Percentiles rank a stretch among this genome's conserved stretches.
These are phyloP conservation scores for Ctenopoma multispine DNA, from an alignment of 2,797 vertebrate species.

Conservation along the genomic window DNA sequence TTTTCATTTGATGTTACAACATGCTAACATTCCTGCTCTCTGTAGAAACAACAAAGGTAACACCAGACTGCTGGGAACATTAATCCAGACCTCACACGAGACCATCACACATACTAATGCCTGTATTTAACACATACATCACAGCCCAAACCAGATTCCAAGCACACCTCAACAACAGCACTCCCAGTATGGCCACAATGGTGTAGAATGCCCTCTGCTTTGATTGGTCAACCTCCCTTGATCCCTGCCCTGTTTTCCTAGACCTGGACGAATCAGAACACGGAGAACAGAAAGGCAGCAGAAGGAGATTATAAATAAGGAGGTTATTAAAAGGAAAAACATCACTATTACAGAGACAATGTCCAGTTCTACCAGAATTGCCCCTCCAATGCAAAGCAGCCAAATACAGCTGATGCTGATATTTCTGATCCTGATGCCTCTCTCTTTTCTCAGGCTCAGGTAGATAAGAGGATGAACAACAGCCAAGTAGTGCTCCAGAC, in stretches of 20 bases:
- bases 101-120: accelerated
- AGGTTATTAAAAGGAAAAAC: accelerated
- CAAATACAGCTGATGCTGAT: neutral
- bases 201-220: slow-evolving; percentile 39
- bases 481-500: slow-evolving; percentile 34
- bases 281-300: slow-evolving; percentile 48
- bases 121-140: accelerated
- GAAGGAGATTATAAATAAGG: neutral
- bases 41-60: slow-evolving; percentile 48
- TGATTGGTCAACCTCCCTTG: neutral
- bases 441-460: slow-evolving; percentile 4
- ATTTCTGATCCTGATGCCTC: neutral
- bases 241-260: slow-evolving; percentile 13
- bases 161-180: neutral
- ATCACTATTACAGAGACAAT: too few relatives aligned
- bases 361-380: too few relatives aligned
- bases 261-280: slow-evolving; percentile 40
- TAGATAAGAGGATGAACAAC: slow-evolving; percentile 20
- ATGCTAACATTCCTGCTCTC: neutral
- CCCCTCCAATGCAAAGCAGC: neutral
- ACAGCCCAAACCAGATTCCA: accelerated
- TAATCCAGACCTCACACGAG: accelerated
- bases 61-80: slow-evolving; percentile 21
- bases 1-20: neutral
- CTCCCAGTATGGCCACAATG: slow-evolving; percentile 15